Evolutionary conservation across 2,797 vertebrate species (phyloP), one percentile per base, ranked within the genome.

Genomic region (Melanogrammus aeglefinus): DNA sequence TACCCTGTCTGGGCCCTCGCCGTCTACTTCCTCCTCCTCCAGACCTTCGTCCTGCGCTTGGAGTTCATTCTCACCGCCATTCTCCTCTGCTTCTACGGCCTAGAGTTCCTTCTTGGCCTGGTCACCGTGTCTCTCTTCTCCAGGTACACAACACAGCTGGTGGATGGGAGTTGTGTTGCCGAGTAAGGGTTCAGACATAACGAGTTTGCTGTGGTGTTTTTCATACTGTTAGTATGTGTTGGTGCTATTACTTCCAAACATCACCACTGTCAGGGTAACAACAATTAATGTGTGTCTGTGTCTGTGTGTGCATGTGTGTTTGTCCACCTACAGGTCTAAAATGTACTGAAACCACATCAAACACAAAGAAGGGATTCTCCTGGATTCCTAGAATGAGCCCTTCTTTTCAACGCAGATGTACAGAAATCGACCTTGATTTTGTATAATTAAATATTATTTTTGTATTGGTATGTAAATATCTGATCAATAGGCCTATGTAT

Each of bases 21-120:
- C 0, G 83, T 94, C 1, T 99, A 99, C 84, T 97, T 92, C 91
- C 90, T 99, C 84, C 91, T 97, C 83, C 94, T 98, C 79, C 98
- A 99, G 94, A 99, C 96, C 2, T 98, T 98, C 0, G 93, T 96
- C 63, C 93, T 99, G 82, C 95, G 95, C 33, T 91, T 99, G 24
- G 97, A 99, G 91, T 93, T 96, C 36, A 81, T 98, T 77, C 94
- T 99, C 83, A 94, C 83, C 1, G 78, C 93, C 73, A 86, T 96
- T 75, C 92, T 98, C 76, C 96, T 99, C 72, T 87, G 95, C 82
- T 97, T 99, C 92, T 96, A 96, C 0, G 18, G 91, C 6, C 80
- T 93, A 0, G 96, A 99, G 93, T 84, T 97, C 73, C 88, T 98
- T 82, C 94, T 99, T 1, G 93, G 94, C 0, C 8, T 95, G 33